phyloP scores from a whole-genome alignment of 2,797 vertebrate species.

The Huso huso region DNA sequence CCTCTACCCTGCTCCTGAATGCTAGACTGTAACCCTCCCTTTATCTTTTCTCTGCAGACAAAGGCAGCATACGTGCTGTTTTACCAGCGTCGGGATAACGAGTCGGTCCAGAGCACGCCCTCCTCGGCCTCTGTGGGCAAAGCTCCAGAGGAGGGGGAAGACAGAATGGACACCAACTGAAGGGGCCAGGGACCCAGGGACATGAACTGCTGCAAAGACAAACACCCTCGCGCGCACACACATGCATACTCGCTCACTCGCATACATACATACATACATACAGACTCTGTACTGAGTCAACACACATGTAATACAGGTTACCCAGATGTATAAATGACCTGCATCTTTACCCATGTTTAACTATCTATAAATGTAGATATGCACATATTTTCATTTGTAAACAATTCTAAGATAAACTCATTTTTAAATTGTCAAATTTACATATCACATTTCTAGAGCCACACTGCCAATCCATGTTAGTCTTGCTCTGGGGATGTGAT shows the following conservation, averaged over 20 bases:
- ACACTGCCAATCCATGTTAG: too few relatives aligned
- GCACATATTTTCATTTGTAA: too few relatives aligned
- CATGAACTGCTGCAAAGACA: constrained; percentile 42
- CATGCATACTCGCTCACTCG: constrained; percentile 22
- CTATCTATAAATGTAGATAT: too few relatives aligned
- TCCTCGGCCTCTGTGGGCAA: constrained; percentile 57
- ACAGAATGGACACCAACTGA: constrained; percentile 77
- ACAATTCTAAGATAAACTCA: too few relatives aligned
- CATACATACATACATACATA: constrained; percentile 41
- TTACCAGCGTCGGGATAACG: constrained; percentile 73
- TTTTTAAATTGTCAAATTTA: too few relatives aligned
- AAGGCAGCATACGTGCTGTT: constrained; percentile 93
- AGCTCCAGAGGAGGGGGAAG: constrained; percentile 49
- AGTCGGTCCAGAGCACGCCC: constrained; percentile 46
- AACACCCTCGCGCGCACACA: not conserved
- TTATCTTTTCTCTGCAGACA: constrained; percentile 58
- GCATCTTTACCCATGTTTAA: too few relatives aligned
- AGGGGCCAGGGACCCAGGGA: constrained; percentile 29
- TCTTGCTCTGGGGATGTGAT: too few relatives aligned
- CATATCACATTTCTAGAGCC: too few relatives aligned
- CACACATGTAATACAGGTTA: constrained; percentile 2
- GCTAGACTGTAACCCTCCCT: not conserved
- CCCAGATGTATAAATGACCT: too few relatives aligned
- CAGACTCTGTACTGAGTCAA: constrained; percentile 30
- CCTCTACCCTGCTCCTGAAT: constrained; percentile 13